Evolutionary conservation across 1,140 invertebrate species (phyloP).

Genomic region (Archivesica marissinica): DNA sequence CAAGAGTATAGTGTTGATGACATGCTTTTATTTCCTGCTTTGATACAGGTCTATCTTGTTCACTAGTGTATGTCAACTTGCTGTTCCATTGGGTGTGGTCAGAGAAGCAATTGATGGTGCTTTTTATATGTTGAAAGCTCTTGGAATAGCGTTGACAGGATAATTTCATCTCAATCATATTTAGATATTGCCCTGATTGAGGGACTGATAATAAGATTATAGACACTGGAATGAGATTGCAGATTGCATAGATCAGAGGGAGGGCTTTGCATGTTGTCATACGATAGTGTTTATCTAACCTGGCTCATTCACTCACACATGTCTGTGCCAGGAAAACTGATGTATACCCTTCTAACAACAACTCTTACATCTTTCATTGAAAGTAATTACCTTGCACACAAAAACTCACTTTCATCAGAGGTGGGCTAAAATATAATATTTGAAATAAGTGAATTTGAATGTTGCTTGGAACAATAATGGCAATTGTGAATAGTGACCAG

Average conservation of each 20-base stretch:
- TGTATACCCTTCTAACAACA: conserved; percentile 7
- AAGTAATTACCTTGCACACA: neutral
- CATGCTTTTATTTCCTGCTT: too few species aligned
- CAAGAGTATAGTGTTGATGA: too few species aligned
- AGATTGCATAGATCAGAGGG: neutral
- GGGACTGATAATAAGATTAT: conserved; percentile 28
- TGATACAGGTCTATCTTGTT: too few species aligned
- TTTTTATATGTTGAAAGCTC: neutral
- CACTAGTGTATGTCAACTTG: too few species aligned
- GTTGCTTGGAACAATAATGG: too few species aligned
- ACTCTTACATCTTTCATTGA: conserved; percentile 1
- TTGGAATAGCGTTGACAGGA: neutral
- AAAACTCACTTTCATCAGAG: neutral
- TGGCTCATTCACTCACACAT: conserved; percentile 13
- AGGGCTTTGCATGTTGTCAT: conserved; percentile 18
- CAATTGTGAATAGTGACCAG: too few species aligned
- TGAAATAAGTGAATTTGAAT: too few species aligned
- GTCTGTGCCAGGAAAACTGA: conserved; percentile 22
- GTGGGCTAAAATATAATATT: too few species aligned
- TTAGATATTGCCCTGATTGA: neutral
- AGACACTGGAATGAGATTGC: neutral
- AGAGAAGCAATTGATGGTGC: neutral
- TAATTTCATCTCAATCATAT: conserved; percentile 42
- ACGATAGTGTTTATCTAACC: conserved; percentile 6
- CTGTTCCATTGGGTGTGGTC: conserved; percentile 6